Base-by-base conservation (phyloP, 2,113 vertebrate species). In the Oenanthe melanoleuca region DNA sequence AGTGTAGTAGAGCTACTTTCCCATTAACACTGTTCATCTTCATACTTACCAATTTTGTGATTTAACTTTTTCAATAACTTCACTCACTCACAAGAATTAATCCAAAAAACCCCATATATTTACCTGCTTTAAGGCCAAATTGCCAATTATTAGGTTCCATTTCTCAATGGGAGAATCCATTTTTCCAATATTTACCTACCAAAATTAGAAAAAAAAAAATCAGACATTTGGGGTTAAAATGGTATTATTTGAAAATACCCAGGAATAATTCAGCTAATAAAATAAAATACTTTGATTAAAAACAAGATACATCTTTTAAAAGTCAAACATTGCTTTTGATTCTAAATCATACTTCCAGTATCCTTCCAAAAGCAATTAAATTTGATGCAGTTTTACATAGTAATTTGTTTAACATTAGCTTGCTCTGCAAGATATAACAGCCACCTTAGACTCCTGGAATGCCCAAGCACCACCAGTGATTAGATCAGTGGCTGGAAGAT, bases 151-250 rank as follows among this genome's bases (percentile, higher is more conserved):
- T 25, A 99, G 97, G 92, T 99, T 99, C 99, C 99, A 99, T 95
- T 99, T 99, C 97, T 99, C 99, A 93, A 99, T 99, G 53, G 99
- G 99, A 40, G 99, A 99, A 97, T 99, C 99, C 99, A 99, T 99
- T 97, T 99, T 99, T 38, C 99, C 99, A 94, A 99, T 97, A 84
- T 99, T 99, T 88, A 99, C 99, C 99, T 99, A 95, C 67, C 31
- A 95, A 95, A 86, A 88, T 56, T n/a, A 88, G 20, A 93, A 73
- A 44, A 77, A 42, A 40, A 5, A 53, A 80, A 86, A 83, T 79
- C 38, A 93, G 78, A 80, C 4, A 28, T 70, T 74, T 74, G 17
- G 2, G 2, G 34, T 86, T 77, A 60, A 78, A 87, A 69, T 16
- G 6, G 7, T 25, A 45, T 45, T 79, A 53, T 22, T 84, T 63